Evolutionary conservation across 2,888 invertebrate genomes (phyloP), one percentile per base, ranked within the genome.

Genomic region (Sturmia bella): DNA sequence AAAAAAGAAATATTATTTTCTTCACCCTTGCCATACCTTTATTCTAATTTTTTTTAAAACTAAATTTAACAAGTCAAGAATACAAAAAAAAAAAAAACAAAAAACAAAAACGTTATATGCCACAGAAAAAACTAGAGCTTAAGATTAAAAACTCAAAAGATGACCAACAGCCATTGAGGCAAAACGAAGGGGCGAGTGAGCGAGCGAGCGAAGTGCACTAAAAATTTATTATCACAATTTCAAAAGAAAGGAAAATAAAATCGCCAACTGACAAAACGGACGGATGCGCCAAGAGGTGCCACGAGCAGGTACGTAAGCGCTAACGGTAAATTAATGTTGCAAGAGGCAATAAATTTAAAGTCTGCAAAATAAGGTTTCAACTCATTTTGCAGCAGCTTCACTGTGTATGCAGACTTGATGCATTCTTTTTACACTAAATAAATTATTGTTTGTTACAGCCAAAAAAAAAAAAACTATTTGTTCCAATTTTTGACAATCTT

Each of bases 171-270:
- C 37, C 32, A 21, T 9, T 11, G 50, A 66, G 19, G 57, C 57
- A 50, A 52, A 32, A n/a, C n/a, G n/a, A n/a, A n/a, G n/a, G n/a
- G n/a, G n/a, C 3, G 21, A 75, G 6, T 57, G 37, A 37, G n/a
- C 13, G 39, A 32, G n/a, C 74, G 3, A 39, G 6, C 50, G 32
- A 5, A 9, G 32, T 32, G 7, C 9, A 45, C 43, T 52, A 37
- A 24, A 17, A n/a, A 61, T 74, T 74, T 64, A 70, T 69, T 74
- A 80, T 80, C 69, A 80, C 69, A 70, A 69, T 75, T 75, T 70
- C 64, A 19, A 80, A 70, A 52, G 17, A 41, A 50, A 45, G n/a
- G 21, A 41, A 41, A 15, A 24, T 3, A 41, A 50, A 21, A 69
- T n/a, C 24, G 2, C 50, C 69, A 74, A 69, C 21, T 41, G 2